These are phyloP conservation scores for Panthera tigris DNA, from an alignment of 2,113 vertebrate species.

Conservation along the genomic window DNA sequence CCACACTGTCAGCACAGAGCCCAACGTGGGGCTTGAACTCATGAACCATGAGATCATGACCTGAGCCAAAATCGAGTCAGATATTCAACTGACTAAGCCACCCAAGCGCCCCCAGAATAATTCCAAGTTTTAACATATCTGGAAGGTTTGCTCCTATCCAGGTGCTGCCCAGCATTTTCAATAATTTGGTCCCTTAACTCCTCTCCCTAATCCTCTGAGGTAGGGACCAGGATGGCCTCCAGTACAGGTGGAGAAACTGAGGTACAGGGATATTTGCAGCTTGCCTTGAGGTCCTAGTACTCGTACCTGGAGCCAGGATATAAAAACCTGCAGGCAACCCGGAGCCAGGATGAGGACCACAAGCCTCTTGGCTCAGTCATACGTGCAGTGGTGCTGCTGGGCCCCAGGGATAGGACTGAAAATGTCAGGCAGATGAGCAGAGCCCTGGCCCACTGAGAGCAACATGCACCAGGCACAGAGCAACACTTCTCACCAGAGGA, in stretches of 20 bases:
- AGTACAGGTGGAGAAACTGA: neutral
- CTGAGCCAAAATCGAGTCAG: no score
- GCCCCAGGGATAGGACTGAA: accelerated
- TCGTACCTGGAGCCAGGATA: accelerated
- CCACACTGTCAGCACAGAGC: no score
- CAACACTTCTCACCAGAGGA: neutral
- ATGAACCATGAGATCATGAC: no score
- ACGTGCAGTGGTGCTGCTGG: accelerated
- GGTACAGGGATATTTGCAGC: neutral
- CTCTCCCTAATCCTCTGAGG: neutral
- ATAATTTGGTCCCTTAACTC: neutral
- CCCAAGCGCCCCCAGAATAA: neutral
- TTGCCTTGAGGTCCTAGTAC: neutral
- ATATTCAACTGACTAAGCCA: no score
- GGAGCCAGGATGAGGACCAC: no score
- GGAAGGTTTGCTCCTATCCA: neutral
- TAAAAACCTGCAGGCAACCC: neutral
- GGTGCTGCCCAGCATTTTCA: neutral
- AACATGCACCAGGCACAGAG: neutral
- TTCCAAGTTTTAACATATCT: neutral
- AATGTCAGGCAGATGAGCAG: no score
- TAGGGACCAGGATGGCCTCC: neutral
- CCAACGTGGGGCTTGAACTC: no score
- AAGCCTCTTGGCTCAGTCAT: neutral
- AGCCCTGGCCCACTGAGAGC: neutral